These are phyloP conservation scores for Epinotia bilunana DNA, from an alignment of 2,888 invertebrate genomes.

Conservation along the genomic window DNA sequence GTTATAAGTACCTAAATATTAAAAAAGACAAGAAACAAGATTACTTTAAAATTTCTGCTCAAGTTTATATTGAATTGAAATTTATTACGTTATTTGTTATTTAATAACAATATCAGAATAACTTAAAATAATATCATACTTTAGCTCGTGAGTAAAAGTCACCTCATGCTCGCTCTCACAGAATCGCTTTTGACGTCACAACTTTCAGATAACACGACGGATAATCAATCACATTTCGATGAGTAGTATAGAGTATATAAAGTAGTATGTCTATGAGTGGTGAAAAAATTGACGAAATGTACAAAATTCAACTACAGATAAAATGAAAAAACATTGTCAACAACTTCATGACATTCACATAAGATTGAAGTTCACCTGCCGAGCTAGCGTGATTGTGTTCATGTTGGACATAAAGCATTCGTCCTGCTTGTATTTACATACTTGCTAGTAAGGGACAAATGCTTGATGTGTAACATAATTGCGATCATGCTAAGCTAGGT, in stretches of 20 bases:
- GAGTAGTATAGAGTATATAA: conserved; percentile 21
- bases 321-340: neutral
- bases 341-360: neutral
- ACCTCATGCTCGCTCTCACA: conserved; percentile 22
- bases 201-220: conserved; percentile 3
- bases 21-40: conserved; percentile 15
- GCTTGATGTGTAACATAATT: too few species aligned
- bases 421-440: too few species aligned
- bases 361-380: too few species aligned
- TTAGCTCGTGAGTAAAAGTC: conserved; percentile 31
- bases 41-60: conserved; percentile 51
- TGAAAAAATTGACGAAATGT: neutral
- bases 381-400: too few species aligned
- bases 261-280: neutral
- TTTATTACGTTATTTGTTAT: neutral
- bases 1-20: neutral
- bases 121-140: conserved; percentile 44
- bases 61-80: conserved; percentile 32
- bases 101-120: conserved; percentile 17
- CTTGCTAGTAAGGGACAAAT: too few species aligned
- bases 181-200: conserved; percentile 11
- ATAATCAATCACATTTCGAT: conserved; percentile 21
- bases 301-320: neutral
- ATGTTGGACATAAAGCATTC: too few species aligned
- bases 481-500: too few species aligned